Evolutionary conservation across 2,113 vertebrate species (phyloP), one percentile per base, ranked within the genome.

Genomic region (Bagarius yarrelli): DNA sequence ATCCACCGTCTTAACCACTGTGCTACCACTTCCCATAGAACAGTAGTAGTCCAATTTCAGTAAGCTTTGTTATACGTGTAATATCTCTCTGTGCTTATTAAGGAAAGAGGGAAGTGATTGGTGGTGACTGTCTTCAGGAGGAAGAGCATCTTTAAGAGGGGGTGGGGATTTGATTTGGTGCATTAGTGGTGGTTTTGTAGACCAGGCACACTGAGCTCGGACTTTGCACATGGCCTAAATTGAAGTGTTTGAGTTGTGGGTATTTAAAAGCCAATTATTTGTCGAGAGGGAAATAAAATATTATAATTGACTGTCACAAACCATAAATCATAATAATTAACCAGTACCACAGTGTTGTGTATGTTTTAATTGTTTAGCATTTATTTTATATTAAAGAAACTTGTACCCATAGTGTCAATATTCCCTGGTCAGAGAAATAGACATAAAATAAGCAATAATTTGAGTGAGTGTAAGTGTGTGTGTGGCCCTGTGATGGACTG

Each of bases 171-270:
- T 66, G 50, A 75, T 60, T 47, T 76, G 16, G 63, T n/a, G 23
- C 40, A 25, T 79, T 25, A 76, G 50, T 32, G 77, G 79, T 11
- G 34, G 71, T 73, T 40, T 40, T 9, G 3, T 71, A 23, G 78
- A 78, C n/a, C 40, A 78, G 67, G 47, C 84, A 53, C 56, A 34
- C 50, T 44, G 40, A 84, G 76, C 47, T 61, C 25, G 23, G 71
- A 56, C 66, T 57, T 47, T 56, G 36, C 32, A 12, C 30, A 19
- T 34, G 23, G 27, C 50, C 27, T 76, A 27, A n/a, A 64, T 64
- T 23, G 23, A 57, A 61, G 55, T 66, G 40, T 27, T 30, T 32
- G 16, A 30, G 6, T 36, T 53, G 19, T 52, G 19, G 18, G 57
- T 5, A 32, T 25, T 52, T 30, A 2, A 5, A 27, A 9, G 2